Evolutionary conservation across 2,888 invertebrate species (phyloP), one percentile per base, ranked within the genome.

Genomic region (Oligia strigilis): DNA sequence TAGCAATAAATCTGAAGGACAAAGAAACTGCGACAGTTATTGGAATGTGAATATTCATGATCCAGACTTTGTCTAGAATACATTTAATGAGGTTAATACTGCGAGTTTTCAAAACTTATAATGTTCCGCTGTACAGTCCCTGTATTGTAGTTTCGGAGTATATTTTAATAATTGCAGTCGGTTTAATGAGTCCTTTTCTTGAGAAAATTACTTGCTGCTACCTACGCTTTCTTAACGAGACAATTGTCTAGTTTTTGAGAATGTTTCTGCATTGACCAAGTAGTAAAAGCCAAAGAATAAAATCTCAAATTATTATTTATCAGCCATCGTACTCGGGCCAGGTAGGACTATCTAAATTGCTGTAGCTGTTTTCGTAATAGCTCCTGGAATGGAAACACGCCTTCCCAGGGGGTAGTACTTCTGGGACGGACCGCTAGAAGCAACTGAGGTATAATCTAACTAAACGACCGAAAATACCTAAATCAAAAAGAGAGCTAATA

Each of bases 11-110:
- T 81, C 75, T 66, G 11, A 73, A 65, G 72, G 70, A 75, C 75
- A 77, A 82, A 82, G 83, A 83, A 84, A 83, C 78, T 85, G 77
- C 58, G 77, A 81, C 81, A 60, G 55, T 86, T 82, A 88, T 85
- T 89, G 85, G 85, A 88, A 87, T 82, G 79, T 85, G 85, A 90
- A 90, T 90, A 89, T 89, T 88, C 88, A 90, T 88, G 82, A 86
- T 86, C 83, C 82, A 86, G 87, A 87, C 88, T 91, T 87, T 82
- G 84, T 85, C 78, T 75, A 74, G 72, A 87, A 84, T 82, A 84
- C 3, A 19, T 36, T 71, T 90, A 89, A 91, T 87, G 84, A 90
- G 86, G 89, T 90, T 91, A 91, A 89, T 86, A 85, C 78, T 81
- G 73, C 76, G 84, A 86, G 81, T 88, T 80, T 82, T 62, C 58